Evolutionary conservation across 2,888 invertebrate genomes (phyloP).

Genomic region (Caenorhabditis angaria): DNA sequence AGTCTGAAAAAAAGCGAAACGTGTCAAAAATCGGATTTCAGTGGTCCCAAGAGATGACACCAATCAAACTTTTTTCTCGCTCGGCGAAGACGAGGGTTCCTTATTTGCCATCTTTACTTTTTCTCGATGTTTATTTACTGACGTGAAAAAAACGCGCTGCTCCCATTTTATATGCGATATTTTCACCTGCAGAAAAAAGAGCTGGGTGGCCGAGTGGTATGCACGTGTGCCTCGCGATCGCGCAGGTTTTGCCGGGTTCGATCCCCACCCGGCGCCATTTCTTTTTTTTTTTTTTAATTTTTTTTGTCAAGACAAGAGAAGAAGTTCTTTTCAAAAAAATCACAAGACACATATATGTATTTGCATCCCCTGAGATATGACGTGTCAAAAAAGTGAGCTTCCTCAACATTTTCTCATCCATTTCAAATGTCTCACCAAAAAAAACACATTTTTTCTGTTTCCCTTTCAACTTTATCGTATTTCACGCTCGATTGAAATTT

Average conservation of each 20-base stretch:
- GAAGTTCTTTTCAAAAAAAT: not conserved
- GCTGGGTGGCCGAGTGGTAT: no score
- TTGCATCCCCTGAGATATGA: slow-evolving; percentile 26
- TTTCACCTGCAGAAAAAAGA: no score
- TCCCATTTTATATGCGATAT: no score
- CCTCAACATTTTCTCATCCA: slow-evolving; percentile 28
- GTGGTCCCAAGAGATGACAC: slow-evolving; percentile 18
- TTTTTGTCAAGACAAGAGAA: not conserved
- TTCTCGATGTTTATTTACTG: not conserved
- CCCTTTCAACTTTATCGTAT: slow-evolving; percentile 23
- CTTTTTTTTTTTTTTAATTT: slow-evolving; percentile 6
- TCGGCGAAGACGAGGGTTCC: not conserved
- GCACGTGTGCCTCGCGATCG: no score
- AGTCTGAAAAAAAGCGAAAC: slow-evolving; percentile 33
- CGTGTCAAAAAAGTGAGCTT: slow-evolving; percentile 5
- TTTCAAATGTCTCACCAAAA: slow-evolving; percentile 34
- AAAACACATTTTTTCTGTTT: not conserved
- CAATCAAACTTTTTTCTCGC: slow-evolving; percentile 39
- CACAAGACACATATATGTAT: not conserved
- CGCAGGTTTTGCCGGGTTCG: no score
- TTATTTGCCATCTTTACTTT: slow-evolving; percentile 11
- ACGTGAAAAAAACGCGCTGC: not conserved
- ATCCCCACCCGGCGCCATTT: no score
- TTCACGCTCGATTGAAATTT: slow-evolving; percentile 30
- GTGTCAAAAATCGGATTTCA: slow-evolving; percentile 39